Conservation (phyloP, 37 sponge, comb jelly and placozoan genomes). For the Haliclona indistincta region DNA sequence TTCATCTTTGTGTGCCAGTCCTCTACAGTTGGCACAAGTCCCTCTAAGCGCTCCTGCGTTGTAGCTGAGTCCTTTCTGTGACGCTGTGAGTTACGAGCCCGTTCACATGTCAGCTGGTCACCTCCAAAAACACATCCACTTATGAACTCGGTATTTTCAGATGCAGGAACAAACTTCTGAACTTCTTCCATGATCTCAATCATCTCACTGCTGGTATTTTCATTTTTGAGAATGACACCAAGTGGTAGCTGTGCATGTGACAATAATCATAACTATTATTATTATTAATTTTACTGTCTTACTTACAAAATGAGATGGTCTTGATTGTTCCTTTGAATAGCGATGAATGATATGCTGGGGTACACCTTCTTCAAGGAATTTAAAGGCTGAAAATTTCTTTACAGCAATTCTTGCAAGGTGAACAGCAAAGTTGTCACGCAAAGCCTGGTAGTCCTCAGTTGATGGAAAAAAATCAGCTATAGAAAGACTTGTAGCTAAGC, state of each 20-base stretch:
- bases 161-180: constrained; percentile 13
- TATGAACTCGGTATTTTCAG: not conserved
- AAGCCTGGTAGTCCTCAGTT: not conserved
- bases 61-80: not conserved
- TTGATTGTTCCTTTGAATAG: too few species aligned
- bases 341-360: not conserved
- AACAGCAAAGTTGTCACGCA: not conserved
- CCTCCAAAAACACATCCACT: not conserved
- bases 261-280: too few species aligned
- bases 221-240: constrained; percentile 9
- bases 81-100: not conserved
- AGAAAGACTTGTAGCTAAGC: not conserved
- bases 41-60: not conserved
- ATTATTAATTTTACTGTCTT: too few species aligned
- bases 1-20: constrained; percentile 1
- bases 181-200: constrained; percentile 6
- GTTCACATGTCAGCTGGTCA: not conserved
- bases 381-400: not conserved
- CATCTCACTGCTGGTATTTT: constrained; percentile 5
- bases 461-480: not conserved
- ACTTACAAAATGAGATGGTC: too few species aligned
- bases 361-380: not conserved
- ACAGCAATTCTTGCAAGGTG: constrained; percentile 1
- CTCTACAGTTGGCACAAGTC: not conserved
- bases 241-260: constrained; percentile 15